Base-by-base conservation (phyloP, 2,113 vertebrate genomes). In the Myocastor coypus region DNA sequence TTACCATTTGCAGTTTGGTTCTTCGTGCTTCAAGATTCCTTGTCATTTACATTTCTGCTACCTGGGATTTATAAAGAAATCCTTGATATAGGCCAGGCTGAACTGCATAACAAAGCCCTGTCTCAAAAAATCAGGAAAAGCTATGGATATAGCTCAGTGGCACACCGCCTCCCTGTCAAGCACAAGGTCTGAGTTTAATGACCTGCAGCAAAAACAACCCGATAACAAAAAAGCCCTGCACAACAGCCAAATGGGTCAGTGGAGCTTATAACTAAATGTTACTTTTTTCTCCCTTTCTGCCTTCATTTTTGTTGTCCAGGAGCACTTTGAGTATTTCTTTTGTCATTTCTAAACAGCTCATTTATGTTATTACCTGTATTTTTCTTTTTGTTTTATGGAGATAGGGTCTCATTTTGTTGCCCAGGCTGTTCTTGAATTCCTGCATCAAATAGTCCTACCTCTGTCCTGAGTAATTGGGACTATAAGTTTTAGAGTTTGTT, bases 301-400 rank as follows among this genome's bases (percentile, higher is more conserved):
- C 59, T 83, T 40, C 10, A 42, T 46, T 89, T 95, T 89, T 89
- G 28, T 95, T 89, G 24, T 37, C 46, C 3, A 42, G 89, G 86
- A 78, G 28, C 57, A 87, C 32, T 93, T 94, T 91, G 12, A 66
- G 40, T 87, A 10, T 92, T 97, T 80, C 78, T 95, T 95, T 87
- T 68, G 69, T 19, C 50, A 81, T 61, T 83, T 66, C 30, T 96
- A 63, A 52, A 37, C 83, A 77, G 37, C 42, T 50, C 40, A 40
- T 37, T 94, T 87, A 32, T 87, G 30, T 89, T 75, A 57, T 50
- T 1, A 32, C 12, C 64, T n/a, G 34, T 69, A 6, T 50, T 52
- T 32, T 40, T 88, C 37, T 40, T 59, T 57, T 24, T 28, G 26
- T 63, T 61, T 63, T 63, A 19, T 83, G 26, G 59, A 42, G 19